Percentiles rank a stretch among this genome's conserved stretches.
These are phyloP conservation scores for Drosophila nebulosa DNA, from an alignment of 1,140 invertebrate genomes.

Conservation along the genomic window DNA sequence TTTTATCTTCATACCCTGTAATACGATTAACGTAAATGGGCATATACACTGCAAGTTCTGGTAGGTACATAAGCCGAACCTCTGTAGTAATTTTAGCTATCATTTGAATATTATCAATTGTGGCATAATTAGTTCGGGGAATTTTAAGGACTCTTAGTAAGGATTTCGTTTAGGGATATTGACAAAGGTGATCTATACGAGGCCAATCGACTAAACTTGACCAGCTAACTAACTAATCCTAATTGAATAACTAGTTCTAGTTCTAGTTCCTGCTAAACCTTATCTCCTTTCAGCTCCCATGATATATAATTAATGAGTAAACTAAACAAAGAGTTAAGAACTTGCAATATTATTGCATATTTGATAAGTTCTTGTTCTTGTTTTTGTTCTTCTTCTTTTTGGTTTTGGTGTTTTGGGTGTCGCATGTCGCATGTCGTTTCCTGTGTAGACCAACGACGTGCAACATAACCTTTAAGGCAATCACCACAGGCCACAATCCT, in stretches of 20 bases:
- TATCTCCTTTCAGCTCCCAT: too few relatives aligned
- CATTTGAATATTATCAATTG: too few relatives aligned
- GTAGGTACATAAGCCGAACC: too few relatives aligned
- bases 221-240: too few relatives aligned
- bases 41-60: neutral
- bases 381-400: conserved; percentile 13
- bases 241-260: too few relatives aligned
- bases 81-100: too few relatives aligned
- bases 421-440: conserved; percentile 29
- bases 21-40: neutral
- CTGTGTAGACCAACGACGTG: conserved; percentile 56
- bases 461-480: conserved; percentile 73
- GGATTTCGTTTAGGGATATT: too few relatives aligned
- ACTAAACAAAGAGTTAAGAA: neutral
- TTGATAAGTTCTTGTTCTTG: neutral
- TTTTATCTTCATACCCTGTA: neutral
- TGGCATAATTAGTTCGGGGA: too few relatives aligned
- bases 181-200: too few relatives aligned
- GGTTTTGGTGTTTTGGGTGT: conserved; percentile 9
- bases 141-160: too few relatives aligned
- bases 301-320: neutral
- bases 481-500: neutral
- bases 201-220: too few relatives aligned
- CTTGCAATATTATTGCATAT: neutral
- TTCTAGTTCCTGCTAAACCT: too few relatives aligned